Evolutionary conservation across 2,113 vertebrate species (phyloP).

Genomic region (Ahaetulla prasina): DNA sequence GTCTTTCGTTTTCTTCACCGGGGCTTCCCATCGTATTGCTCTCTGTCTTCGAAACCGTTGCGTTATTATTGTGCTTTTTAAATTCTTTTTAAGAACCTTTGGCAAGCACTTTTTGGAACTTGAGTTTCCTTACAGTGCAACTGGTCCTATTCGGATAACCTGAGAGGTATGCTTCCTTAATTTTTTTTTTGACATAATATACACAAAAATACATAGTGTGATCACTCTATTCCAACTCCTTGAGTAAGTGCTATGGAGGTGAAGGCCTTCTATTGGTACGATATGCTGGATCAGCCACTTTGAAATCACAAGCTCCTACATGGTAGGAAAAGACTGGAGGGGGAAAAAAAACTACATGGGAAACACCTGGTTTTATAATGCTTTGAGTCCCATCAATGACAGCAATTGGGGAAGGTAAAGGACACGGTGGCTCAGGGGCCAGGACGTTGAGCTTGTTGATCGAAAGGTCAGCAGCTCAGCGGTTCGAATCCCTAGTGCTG

Average conservation of each 20-base stretch:
- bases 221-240: neutral
- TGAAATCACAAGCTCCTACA: slow-evolving; percentile 49
- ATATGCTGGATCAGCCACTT: neutral
- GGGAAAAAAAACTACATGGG: neutral
- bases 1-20: neutral
- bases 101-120: slow-evolving; percentile 39
- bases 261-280: neutral
- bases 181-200: slow-evolving; percentile 19
- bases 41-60: slow-evolving; percentile 37
- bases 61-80: neutral
- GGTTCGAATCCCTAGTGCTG: too few relatives aligned
- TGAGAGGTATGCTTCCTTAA: slow-evolving; percentile 10
- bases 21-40: slow-evolving; percentile 21
- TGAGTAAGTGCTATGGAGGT: neutral
- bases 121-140: slow-evolving; percentile 6
- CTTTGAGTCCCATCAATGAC: neutral
- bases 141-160: neutral
- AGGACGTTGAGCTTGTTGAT: too few relatives aligned
- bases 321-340: slow-evolving; percentile 43
- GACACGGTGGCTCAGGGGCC: too few relatives aligned
- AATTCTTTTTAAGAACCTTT: slow-evolving; percentile 41
- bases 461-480: too few relatives aligned
- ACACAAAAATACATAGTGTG: slow-evolving; percentile 4
- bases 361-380: neutral
- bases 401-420: neutral